Base-by-base conservation (phyloP, 2,797 vertebrate species). In the Chiroxiphia lanceolata region DNA sequence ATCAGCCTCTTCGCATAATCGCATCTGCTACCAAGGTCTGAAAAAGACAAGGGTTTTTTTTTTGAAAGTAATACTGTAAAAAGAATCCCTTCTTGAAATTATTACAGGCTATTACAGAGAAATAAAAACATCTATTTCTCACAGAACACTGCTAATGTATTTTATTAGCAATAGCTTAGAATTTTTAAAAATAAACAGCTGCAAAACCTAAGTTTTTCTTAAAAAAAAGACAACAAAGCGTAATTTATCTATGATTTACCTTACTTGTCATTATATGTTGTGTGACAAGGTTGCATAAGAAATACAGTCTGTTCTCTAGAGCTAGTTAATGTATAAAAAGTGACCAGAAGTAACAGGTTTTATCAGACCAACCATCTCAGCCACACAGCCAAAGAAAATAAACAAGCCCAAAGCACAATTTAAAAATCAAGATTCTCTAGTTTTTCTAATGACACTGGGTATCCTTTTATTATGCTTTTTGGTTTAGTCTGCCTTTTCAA, bases 131-230 rank as follows among this genome's bases (percentile, higher is more conserved):
- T 5, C 14, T 9, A 17, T 65, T 83, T 82, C 18, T 59, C 42
- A 84, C 0, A 0, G 25, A 86, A 47, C 2, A 48, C 2, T 26
- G 15, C 18, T 3, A n/a, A 67, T 11, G 4, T 57, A 15, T 19
- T 84, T 69, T 48, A 54, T 31, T 38, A 64, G 10, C 12, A 89
- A 59, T 4, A 67, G 5, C 13, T 29, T 25, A 21, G 13, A 18
- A 2, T 33, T 44, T 71, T 59, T 59, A n/a, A 1, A 15, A 72
- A 54, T 18, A 36, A 13, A 36, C 10, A 72, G 3, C 20, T 81
- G 10, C 3, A 64, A 22, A 71, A 82, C 23, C 10, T 29, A 70
- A 9, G 0, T 13, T 72, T 82, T 72, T 27, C 57, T 79, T 57
- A 14, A 40, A 42, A 87, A 64, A 64, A 68, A 68, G 26, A 29